phyloP scores from a whole-genome alignment of 1,140 invertebrate genomes.

The Notospermus geniculatus region DNA sequence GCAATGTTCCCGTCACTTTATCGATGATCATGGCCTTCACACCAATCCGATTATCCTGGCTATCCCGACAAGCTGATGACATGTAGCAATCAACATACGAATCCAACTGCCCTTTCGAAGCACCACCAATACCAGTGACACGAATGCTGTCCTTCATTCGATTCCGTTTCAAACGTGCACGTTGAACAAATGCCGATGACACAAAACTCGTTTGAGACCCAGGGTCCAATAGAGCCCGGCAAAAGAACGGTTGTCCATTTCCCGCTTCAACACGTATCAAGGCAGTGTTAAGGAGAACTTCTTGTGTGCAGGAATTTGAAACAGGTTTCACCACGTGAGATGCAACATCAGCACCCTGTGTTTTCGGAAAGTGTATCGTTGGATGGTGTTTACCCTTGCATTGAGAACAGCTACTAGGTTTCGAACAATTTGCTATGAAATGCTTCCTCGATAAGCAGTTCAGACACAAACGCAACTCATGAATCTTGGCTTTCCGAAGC shows the following conservation, averaged over 20 bases:
- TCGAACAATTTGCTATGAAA: not conserved
- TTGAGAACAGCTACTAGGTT: not conserved
- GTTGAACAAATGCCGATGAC: not conserved
- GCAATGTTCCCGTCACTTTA: not conserved
- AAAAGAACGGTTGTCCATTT: not conserved
- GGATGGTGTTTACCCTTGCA: not conserved
- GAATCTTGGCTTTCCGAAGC: not conserved
- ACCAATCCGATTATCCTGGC: not conserved
- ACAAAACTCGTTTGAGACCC: not conserved
- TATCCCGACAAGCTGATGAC: not conserved
- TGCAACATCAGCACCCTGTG: not conserved
- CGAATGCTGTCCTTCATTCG: not conserved
- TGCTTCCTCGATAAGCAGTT: not conserved
- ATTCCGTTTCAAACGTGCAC: not conserved
- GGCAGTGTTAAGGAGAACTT: not conserved
- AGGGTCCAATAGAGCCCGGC: not conserved
- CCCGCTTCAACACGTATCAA: not conserved
- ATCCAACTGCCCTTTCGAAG: not conserved
- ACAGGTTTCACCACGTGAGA: not conserved
- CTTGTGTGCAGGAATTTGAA: not conserved
- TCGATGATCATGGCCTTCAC: not conserved
- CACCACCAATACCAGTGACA: not conserved
- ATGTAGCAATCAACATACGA: not conserved
- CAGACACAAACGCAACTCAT: not conserved
- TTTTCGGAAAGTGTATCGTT: not conserved